Conservation (phyloP, 2,888 invertebrate species). For the Acanthosepion lycidas region DNA sequence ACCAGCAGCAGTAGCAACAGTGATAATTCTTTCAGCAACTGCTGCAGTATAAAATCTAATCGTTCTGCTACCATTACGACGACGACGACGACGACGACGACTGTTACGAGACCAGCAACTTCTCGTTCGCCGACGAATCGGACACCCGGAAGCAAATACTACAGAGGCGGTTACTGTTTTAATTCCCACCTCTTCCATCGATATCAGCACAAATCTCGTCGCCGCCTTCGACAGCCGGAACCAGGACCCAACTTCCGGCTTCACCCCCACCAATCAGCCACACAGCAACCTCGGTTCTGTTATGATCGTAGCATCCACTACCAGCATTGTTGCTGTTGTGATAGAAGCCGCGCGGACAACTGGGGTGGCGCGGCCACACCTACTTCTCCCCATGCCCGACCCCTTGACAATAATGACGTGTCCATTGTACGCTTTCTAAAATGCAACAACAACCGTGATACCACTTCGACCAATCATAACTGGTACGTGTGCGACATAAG, state of each 20-base stretch:
- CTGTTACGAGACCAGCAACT: background rate
- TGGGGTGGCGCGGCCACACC: background rate
- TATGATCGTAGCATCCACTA: background rate
- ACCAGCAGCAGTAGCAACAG: background rate
- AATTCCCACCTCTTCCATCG: background rate
- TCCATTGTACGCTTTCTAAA: background rate
- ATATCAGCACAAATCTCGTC: background rate
- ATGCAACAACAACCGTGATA: background rate
- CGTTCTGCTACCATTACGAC: background rate
- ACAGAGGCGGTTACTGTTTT: background rate
- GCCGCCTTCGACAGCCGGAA: background rate
- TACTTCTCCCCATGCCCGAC: background rate
- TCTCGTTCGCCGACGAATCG: background rate
- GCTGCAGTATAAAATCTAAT: background rate
- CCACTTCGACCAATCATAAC: background rate
- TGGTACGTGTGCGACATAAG: background rate
- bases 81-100: background rate
- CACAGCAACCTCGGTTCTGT: background rate
- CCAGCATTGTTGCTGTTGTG: background rate
- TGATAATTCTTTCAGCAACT: background rate
- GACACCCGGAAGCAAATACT: background rate
- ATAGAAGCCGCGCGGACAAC: background rate
- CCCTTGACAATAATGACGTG: background rate
- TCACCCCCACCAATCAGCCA: background rate
- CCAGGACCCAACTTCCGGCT: background rate